Evolutionary conservation across 2,888 invertebrate species (phyloP), one percentile per base, ranked within the genome.

Genomic region (Thymelicus acteon): DNA sequence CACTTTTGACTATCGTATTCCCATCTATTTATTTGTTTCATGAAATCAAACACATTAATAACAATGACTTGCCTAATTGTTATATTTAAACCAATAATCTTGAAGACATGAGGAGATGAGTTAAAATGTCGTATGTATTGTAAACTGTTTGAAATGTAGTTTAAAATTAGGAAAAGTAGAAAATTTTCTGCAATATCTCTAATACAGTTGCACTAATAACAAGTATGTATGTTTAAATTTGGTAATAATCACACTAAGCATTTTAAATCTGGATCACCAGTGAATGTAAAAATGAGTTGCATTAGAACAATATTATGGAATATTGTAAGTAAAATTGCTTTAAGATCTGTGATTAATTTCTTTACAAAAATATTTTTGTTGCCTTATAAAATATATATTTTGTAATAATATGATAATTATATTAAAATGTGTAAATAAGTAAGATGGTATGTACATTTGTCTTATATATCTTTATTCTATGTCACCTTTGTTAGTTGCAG

Each of bases 141-240:
- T 77, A 75, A 76, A 75, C 80, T 80, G 76, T 79, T 79, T 82
- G 77, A 80, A 80, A 79, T 76, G 74, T 76, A 78, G 73, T 73
- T 72, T 73, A 75, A 66, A 72, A 80, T 84, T 87, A 88, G 87
- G 80, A 78, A 78, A 84, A 83, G 82, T 88, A 88, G 87, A 77
- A 80, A 81, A 85, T 83, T 83, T 83, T 80, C 80, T 82, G 76
- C 75, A 77, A 79, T 76, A 76, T 80, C 79, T 81, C 80, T 74
- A 75, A 77, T 80, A 79, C 80, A 78, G 76, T 82, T 73, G 74
- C 78, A 77, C 72, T 74, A 75, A 74, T 74, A 64, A 73, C 72
- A 71, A 71, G 73, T 77, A 74, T 75, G 67, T 67, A 73, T 75
- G 65, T 68, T 73, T 73, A 76, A 72, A 62, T 75, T 78, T 74